Conservation (phyloP, 1,140 invertebrate genomes). For the Hermetia illucens region DNA sequence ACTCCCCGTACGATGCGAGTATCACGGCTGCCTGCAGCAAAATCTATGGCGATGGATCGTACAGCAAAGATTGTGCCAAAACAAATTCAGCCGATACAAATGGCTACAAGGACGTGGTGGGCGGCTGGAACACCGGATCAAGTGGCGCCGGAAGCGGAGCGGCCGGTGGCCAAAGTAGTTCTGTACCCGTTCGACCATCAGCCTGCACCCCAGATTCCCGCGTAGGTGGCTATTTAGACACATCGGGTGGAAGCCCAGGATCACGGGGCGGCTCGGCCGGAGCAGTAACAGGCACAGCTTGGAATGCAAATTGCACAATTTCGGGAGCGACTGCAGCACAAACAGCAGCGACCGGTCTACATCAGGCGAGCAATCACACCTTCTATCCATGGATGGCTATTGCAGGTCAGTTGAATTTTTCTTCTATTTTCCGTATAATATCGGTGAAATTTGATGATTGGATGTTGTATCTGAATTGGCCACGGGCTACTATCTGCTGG, state of each 20-base stretch:
- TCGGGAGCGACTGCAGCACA: conserved; percentile 49
- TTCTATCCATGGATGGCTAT: conserved; percentile 98
- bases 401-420: conserved; percentile 62
- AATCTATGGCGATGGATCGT: conserved; percentile 28
- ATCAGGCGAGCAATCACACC: conserved; percentile 80
- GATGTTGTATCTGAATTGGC: no score
- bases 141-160: conserved; percentile 28
- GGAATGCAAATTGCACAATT: conserved; percentile 31
- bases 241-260: conserved; percentile 53
- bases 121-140: conserved; percentile 39
- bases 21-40: conserved; percentile 70
- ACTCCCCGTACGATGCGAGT: conserved; percentile 77
- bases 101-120: conserved; percentile 41
- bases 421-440: conserved; percentile 14
- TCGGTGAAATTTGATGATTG: conserved; percentile 8
- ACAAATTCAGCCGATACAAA: conserved; percentile 42
- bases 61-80: conserved; percentile 36
- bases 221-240: conserved; percentile 46
- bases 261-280: conserved; percentile 52
- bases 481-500: no score
- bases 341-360: conserved; percentile 67
- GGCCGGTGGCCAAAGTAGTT: conserved; percentile 44
- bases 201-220: conserved; percentile 75
- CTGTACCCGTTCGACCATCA: conserved; percentile 56
- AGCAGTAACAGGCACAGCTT: conserved; percentile 38